Conservation (phyloP, 2,113 vertebrate genomes). For the Zosterops hypoxanthus region DNA sequence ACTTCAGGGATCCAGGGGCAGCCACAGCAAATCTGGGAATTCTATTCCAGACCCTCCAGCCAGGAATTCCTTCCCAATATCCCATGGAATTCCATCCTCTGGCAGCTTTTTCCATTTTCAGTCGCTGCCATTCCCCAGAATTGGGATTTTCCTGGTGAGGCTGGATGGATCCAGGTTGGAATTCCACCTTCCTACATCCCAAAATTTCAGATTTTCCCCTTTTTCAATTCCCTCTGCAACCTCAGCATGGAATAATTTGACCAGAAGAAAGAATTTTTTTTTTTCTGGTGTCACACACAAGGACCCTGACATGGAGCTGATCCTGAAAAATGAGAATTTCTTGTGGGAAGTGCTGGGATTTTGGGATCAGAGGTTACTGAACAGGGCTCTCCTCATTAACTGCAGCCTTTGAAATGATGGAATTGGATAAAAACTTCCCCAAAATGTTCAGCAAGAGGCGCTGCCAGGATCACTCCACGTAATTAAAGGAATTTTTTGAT, state of each 20-base stretch:
- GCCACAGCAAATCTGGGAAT: background rate
- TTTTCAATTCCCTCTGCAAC: background rate
- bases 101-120: background rate
- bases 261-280: background rate
- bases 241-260: background rate
- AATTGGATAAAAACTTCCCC: background rate
- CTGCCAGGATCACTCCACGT: background rate
- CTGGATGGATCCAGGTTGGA: background rate
- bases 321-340: background rate
- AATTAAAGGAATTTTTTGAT: background rate
- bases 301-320: fast-evolving
- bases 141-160: background rate
- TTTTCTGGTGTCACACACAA: fast-evolving
- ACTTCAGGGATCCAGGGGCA: background rate
- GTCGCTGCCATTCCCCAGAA: background rate
- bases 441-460: background rate
- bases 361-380: background rate
- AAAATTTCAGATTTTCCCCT: background rate
- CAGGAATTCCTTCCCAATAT: background rate
- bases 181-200: background rate
- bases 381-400: background rate
- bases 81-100: background rate
- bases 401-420: background rate
- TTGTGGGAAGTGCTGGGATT: fast-evolving
- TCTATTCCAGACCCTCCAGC: background rate